These are phyloP conservation scores for Phallusia fumigata DNA, from an alignment of 23 tunicate genomes.

Conservation along the genomic window DNA sequence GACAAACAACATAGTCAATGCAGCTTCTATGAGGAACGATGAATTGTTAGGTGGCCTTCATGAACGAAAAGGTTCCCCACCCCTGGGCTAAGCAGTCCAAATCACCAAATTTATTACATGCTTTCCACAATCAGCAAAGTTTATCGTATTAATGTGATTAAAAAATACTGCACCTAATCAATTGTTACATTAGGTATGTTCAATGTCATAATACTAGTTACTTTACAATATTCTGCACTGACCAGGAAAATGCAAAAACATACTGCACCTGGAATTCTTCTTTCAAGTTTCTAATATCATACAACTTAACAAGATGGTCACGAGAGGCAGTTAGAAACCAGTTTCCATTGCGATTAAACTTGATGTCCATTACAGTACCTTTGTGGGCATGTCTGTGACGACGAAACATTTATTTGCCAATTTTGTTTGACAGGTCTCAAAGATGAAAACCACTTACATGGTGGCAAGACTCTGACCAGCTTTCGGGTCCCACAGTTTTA, in stretches of 20 bases:
- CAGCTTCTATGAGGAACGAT: too few species aligned
- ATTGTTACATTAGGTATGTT: too few species aligned
- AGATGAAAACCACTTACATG: slow-evolving; percentile 38
- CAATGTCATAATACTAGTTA: too few species aligned
- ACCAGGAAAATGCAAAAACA: neutral
- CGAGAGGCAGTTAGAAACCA: slow-evolving; percentile 97
- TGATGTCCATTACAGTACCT: slow-evolving; percentile 97
- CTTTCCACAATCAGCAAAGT: too few species aligned
- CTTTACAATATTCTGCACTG: too few species aligned
- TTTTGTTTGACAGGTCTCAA: neutral
- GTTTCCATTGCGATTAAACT: slow-evolving; percentile 94
- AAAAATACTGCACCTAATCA: too few species aligned
- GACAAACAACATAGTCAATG: too few species aligned
- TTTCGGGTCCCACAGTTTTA: slow-evolving; percentile 98
- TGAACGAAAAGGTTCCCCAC: too few species aligned
- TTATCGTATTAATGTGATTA: too few species aligned
- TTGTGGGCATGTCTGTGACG: slow-evolving; percentile 88
- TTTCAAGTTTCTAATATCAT: slow-evolving; percentile 94
- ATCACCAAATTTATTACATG: too few species aligned
- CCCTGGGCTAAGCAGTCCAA: too few species aligned
- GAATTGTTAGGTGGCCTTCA: too few species aligned
- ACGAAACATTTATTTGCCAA: neutral
- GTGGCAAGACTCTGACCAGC: slow-evolving; percentile 84
- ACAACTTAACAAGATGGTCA: slow-evolving; percentile 94
- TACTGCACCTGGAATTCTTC: slow-evolving; percentile 73